Percentiles rank a stretch among this genome's conserved stretches.
Conservation (phyloP, 2,113 vertebrate species). For the Protobothrops mucrosquamatus region DNA sequence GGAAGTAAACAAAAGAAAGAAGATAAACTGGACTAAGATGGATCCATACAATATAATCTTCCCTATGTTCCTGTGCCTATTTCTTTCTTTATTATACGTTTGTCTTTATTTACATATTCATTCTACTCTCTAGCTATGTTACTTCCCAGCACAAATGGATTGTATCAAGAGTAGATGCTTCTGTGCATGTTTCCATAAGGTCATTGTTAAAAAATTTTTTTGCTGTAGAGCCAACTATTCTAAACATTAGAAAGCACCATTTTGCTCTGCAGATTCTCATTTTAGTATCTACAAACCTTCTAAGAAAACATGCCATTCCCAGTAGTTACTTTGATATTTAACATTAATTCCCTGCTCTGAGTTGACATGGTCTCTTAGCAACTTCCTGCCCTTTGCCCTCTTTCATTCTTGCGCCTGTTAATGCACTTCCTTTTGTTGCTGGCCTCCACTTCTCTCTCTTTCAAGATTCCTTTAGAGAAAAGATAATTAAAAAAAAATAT, state of each 20-base stretch:
- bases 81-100: neutral
- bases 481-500: conserved; percentile 48
- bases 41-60: neutral
- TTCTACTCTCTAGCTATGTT: neutral
- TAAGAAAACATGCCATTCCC: conserved; percentile 45
- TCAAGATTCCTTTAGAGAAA: conserved; percentile 40
- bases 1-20: neutral
- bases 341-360: conserved; percentile 58
- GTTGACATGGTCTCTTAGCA: conserved; percentile 59
- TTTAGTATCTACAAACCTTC: conserved; percentile 29
- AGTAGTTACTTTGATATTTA: conserved; percentile 57
- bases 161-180: conserved; percentile 33
- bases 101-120: conserved; percentile 20
- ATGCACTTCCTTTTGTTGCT: conserved; percentile 51
- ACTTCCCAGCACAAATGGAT: neutral
- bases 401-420: conserved; percentile 51
- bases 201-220: neutral
- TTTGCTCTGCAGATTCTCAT: conserved; percentile 24
- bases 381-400: conserved; percentile 62
- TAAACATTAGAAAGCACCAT: conserved; percentile 6
- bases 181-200: conserved; percentile 3
- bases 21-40: neutral
- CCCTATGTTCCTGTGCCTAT: neutral
- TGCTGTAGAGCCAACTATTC: conserved; percentile 22
- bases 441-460: conserved; percentile 27